phyloP scores from a whole-genome alignment of 1,140 invertebrate genomes.

The Popillia japonica region DNA sequence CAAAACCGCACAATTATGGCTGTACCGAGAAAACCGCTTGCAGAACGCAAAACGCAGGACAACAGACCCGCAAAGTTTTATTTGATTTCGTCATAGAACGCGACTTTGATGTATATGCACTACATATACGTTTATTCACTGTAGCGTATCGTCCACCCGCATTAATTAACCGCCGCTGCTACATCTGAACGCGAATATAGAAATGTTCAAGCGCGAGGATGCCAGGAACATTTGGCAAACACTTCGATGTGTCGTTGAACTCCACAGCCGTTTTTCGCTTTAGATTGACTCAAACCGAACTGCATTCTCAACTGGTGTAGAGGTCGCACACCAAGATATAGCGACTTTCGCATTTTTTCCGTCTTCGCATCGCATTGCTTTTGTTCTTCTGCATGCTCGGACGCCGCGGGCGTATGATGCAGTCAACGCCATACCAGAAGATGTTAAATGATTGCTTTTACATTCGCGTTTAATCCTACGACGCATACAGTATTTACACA shows the following conservation, averaged over 20 bases:
- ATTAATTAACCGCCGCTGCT: slow-evolving; percentile 6
- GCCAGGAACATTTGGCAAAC: slow-evolving; percentile 29
- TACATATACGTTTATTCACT: background rate
- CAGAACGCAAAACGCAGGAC: background rate
- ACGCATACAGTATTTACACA: slow-evolving; percentile 3
- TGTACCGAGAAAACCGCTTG: background rate
- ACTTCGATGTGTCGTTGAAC: slow-evolving; percentile 21
- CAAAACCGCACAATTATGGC: background rate
- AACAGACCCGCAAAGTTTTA: background rate
- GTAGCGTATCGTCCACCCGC: slow-evolving; percentile 16
- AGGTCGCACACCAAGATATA: background rate
- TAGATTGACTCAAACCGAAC: background rate
- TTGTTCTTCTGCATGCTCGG: background rate
- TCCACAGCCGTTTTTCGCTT: slow-evolving; percentile 4
- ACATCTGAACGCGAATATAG: slow-evolving; percentile 14
- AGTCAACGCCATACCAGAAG: background rate
- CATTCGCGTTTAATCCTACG: background rate
- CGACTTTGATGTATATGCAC: background rate
- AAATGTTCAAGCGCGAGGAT: background rate
- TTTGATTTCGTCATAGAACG: background rate
- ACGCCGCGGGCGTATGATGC: background rate
- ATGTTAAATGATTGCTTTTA: background rate
- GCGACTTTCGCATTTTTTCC: background rate
- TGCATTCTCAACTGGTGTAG: background rate
- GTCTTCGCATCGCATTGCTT: background rate